phyloP scores from a whole-genome alignment of 2,888 invertebrate species.

The Nyleta sp. region DNA sequence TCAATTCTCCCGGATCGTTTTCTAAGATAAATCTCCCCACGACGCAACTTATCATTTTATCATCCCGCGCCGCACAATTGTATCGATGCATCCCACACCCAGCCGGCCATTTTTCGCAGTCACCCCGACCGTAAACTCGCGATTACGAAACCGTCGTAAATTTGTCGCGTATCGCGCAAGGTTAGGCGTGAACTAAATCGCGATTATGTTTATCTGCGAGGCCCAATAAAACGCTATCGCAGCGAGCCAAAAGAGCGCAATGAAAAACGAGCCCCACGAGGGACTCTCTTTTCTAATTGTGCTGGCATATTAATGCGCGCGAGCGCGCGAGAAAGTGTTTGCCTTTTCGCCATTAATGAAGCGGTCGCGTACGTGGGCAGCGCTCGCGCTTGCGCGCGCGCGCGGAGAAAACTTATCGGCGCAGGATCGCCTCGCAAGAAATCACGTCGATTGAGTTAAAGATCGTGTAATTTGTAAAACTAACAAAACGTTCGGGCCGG shows the following conservation, averaged over 20 bases:
- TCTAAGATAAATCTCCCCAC: constrained; percentile 6
- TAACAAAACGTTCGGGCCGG: neutral
- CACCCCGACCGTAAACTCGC: constrained; percentile 25
- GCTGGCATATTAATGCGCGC: constrained; percentile 43
- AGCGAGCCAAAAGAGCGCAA: constrained; percentile 13
- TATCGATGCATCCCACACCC: constrained; percentile 45
- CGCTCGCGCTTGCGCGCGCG: no score
- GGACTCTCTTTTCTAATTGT: constrained; percentile 46
- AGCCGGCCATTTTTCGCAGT: constrained; percentile 19
- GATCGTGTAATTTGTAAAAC: constrained; percentile 28
- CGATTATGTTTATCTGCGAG: constrained; percentile 48
- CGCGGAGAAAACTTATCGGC: constrained; percentile 54
- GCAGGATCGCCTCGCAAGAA: constrained; percentile 16
- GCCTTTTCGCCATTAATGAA: constrained; percentile 55
- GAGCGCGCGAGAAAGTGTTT: constrained; percentile 54
- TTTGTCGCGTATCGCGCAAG: constrained; percentile 43
- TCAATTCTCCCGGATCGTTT: neutral
- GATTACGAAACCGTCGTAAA: constrained; percentile 46
- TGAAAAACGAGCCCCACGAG: constrained; percentile 25
- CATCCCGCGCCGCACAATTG: constrained; percentile 29
- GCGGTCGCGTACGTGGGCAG: constrained; percentile 51
- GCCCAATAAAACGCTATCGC: constrained; percentile 35
- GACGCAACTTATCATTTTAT: constrained; percentile 34
- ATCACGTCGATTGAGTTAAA: constrained; percentile 30
- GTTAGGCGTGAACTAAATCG: constrained; percentile 51